phyloP scores from a whole-genome alignment of 1,140 invertebrate species.

The Drosophila oshimai region DNA sequence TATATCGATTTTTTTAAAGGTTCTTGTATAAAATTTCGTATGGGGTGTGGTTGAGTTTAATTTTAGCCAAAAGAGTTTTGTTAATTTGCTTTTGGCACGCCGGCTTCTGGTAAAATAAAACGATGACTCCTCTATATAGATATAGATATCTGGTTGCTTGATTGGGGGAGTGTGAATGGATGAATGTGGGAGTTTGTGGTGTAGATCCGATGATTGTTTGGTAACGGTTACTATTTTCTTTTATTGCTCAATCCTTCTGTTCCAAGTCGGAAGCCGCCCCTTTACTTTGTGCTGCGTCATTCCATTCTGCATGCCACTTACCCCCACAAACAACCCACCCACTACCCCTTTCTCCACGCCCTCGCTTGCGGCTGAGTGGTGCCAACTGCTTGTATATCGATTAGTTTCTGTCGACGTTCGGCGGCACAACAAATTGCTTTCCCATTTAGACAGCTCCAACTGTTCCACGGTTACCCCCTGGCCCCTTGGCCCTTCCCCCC shows the following conservation, averaged over 20 bases:
- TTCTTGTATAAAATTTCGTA: too few species aligned
- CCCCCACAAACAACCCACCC: neutral
- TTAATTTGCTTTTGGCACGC: constrained; percentile 29
- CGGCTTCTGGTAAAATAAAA: neutral
- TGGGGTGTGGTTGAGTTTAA: constrained; percentile 12
- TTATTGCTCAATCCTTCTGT: neutral
- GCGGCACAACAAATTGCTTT: constrained; percentile 45
- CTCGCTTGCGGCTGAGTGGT: neutral
- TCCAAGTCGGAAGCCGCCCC: neutral
- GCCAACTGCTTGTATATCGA: constrained; percentile 60
- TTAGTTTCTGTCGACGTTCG: constrained; percentile 44
- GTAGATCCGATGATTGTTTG: constrained; percentile 4
- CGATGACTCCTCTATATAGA: constrained; percentile 35
- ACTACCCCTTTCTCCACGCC: neutral
- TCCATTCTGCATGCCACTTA: too few species aligned
- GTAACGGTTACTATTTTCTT: neutral
- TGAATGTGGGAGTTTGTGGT: neutral
- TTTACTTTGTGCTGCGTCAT: neutral
- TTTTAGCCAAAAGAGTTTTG: constrained; percentile 24
- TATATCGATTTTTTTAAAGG: neutral
- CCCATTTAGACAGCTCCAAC: constrained; percentile 50
- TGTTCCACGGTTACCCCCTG: neutral
- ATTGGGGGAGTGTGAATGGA: neutral
- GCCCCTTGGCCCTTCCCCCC: neutral
- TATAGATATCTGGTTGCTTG: neutral